Base-by-base conservation (phyloP, 2,888 invertebrate species). In the Eumerus sabulonum region DNA sequence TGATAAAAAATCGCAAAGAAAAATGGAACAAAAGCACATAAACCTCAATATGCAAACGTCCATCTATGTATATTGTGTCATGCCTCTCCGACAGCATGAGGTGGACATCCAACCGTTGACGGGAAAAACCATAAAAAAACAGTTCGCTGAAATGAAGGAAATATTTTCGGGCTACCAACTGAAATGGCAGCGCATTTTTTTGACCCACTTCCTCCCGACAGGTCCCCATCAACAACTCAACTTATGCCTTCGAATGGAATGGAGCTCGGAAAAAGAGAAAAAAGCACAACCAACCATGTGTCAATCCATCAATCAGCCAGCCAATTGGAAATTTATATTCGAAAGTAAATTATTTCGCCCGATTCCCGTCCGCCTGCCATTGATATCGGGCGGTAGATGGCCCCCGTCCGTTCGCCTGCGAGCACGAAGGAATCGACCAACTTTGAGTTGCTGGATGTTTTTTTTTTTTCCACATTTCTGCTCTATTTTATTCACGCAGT, bases 251-350 rank as follows among this genome's bases (percentile, higher is more conserved):
- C 5, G 7, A 36, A 11, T 36, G 12, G 14, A 27, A 12, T 44
- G 35, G 14, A 27, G 35, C 27, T 12, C 11, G 1, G 40, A 40
- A 72, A 51, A 57, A 62, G 57, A 77, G 60, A 68, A 68, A 66
- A 79, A 64, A 64, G 64, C 68, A 27, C 27, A 27, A 27, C 74
- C 64, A 64, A 74, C 68, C 79, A 74, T 70, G 79, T 79, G 79
- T 79, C 79, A 79, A 79, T 79, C 79, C 68, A 79, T 79, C 79
- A 79, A 79, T 79, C 79, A 68, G 74, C 64, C 79, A 79, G 64
- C 79, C 74, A 79, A 79, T 79, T 79, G 79, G 79, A 79, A 79
- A 79, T 74, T 79, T 79, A 74, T 79, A 79, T 74, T 79, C 79
- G 79, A 74, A 74, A 74, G 74, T 74, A 74, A 74, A 79, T 79